These are phyloP conservation scores for Apamea anceps DNA, from an alignment of 2,888 invertebrate genomes.

Conservation along the genomic window DNA sequence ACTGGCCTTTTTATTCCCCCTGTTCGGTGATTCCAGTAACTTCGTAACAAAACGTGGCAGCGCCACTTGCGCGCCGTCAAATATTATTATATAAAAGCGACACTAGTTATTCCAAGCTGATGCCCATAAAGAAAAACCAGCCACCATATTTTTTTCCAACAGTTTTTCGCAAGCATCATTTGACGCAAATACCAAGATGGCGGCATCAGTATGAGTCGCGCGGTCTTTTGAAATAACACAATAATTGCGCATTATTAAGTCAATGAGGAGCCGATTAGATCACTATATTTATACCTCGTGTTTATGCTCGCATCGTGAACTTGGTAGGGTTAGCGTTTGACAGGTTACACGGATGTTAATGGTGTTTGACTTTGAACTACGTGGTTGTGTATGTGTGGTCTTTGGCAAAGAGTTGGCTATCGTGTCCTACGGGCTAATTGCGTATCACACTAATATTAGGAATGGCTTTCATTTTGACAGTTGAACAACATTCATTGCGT, in stretches of 20 bases:
- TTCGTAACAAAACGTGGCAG: not conserved
- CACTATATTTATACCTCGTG: conserved; percentile 54
- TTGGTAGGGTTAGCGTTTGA: conserved; percentile 51
- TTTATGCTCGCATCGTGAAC: conserved; percentile 37
- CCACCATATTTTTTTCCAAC: not conserved
- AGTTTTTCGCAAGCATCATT: conserved; percentile 21
- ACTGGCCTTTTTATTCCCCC: too few relatives aligned
- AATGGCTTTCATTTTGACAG: too few relatives aligned
- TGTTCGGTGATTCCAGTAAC: too few relatives aligned
- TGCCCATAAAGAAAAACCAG: conserved; percentile 23
- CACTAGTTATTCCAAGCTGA: not conserved
- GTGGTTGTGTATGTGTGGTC: not conserved
- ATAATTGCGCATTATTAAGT: conserved; percentile 65
- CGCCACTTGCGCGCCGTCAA: not conserved
- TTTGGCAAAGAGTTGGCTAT: not conserved
- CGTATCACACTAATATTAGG: too few relatives aligned
- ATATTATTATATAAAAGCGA: not conserved
- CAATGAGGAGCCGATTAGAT: conserved; percentile 64
- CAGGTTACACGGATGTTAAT: not conserved
- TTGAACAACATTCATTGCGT: too few relatives aligned
- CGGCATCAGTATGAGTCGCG: conserved; percentile 28
- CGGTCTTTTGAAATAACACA: conserved; percentile 60
- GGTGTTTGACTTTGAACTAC: conserved; percentile 8
- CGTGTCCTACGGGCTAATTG: not conserved
- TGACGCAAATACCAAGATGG: conserved; percentile 56